Evolutionary conservation across 2,113 vertebrate species (phyloP).

Genomic region (Apteryx mantelli): DNA sequence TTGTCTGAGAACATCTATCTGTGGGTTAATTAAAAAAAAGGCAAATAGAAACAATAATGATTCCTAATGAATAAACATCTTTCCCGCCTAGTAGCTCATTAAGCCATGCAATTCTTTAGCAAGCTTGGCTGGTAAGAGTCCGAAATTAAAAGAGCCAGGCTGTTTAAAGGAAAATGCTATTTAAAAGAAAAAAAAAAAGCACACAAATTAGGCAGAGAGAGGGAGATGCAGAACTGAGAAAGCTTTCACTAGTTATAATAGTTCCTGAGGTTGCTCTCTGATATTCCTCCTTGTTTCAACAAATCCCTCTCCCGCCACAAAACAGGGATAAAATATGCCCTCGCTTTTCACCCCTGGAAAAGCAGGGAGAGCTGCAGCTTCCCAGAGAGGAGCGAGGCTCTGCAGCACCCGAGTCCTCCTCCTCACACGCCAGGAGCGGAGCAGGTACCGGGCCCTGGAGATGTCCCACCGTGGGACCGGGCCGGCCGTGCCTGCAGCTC

Average conservation of each 20-base stretch:
- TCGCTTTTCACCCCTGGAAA: neutral
- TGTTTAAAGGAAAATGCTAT: neutral
- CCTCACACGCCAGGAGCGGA: neutral
- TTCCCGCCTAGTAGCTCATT: slow-evolving; percentile 28
- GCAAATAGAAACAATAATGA: neutral
- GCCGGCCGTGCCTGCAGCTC: neutral
- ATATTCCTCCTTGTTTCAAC: neutral
- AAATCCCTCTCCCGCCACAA: neutral
- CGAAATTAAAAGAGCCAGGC: neutral
- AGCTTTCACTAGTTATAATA: neutral
- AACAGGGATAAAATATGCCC: neutral
- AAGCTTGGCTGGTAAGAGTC: neutral
- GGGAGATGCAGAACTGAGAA: neutral
- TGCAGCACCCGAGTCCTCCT: neutral
- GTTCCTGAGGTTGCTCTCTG: neutral
- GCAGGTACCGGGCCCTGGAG: neutral
- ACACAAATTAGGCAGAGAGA: neutral
- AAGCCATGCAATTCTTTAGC: neutral
- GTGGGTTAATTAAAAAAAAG: slow-evolving; percentile 5
- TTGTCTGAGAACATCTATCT: neutral
- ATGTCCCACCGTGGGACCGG: neutral
- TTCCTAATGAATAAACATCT: slow-evolving; percentile 34
- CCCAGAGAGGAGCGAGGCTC: neutral
- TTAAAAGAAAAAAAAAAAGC: neutral
- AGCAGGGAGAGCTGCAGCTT: neutral